Base-by-base conservation (phyloP, 1,140 invertebrate genomes). In the Patella vulgata region DNA sequence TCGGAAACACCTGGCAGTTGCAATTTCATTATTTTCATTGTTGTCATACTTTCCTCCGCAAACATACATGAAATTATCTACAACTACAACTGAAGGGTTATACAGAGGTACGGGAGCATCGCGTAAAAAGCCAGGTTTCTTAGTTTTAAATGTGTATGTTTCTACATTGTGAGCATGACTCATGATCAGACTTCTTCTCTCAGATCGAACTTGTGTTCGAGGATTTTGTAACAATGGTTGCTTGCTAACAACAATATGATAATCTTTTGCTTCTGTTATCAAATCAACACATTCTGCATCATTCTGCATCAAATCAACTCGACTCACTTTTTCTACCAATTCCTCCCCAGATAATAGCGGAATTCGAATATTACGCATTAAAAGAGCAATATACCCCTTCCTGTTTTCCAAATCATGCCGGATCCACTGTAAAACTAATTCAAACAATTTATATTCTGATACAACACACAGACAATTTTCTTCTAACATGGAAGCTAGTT, bases 21-120 rank as follows among this genome's bases (percentile, higher is more conserved):
- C 81, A 23, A 83, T 83, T 46, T 82, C 80, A 70, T 81, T 82
- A 66, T 77, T 80, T 40, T 80, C 78, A 19, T 73, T 78, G 48
- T 74, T 81, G 62, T 84, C 82, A 61, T 82, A 83, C 52, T 82
- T 83, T 4, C 83, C 83, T 3, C 83, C 83, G 71, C 81, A 84
- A 0, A 77, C 78, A 59, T 84, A 84, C 78, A 84, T 76, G 52
- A 83, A 84, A 51, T 84, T 84, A 69, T 83, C 80, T 5, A 83
- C 75, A 1, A 84, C 83, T 50, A 73, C 75, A 12, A 83, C 75
- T 54, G 75, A 75, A n/a, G 82, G 82, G 56, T 81, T 79, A 53
- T 81, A 81, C 44, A 83, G 56, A 6, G 79, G 79, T 21, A 81
- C 77, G 21, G 73, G 74, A n/a, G 75, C 62, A 44, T 83, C 79